Conservation (phyloP, 1,140 invertebrate genomes). For the Pemphigus obesinymphae region DNA sequence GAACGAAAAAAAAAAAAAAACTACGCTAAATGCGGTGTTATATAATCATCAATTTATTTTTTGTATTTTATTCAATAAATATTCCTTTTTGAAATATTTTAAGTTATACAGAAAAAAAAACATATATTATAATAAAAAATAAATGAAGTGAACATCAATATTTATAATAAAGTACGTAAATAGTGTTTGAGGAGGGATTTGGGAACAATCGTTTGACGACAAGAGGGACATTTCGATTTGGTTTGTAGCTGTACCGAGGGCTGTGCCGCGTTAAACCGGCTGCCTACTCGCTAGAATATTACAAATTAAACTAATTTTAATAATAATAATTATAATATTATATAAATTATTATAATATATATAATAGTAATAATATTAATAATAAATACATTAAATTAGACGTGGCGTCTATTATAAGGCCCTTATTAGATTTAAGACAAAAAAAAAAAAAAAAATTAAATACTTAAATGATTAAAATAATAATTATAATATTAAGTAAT, state of each 20-base stretch:
- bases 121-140: conserved; percentile 18
- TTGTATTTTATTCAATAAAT: neutral
- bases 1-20: no score
- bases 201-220: neutral
- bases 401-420: neutral
- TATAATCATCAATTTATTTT: no score
- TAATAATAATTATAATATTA: neutral
- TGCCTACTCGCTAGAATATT: neutral
- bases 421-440: neutral
- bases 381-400: neutral
- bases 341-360: neutral
- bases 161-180: neutral
- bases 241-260: conserved; percentile 35
- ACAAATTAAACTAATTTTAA: conserved; percentile 5
- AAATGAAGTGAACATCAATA: conserved; percentile 13
- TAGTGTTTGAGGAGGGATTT: neutral
- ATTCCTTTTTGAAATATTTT: neutral
- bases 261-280: neutral
- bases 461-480: neutral
- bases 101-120: conserved; percentile 23
- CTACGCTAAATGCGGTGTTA: no score
- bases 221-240: conserved; percentile 15
- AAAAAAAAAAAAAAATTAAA: neutral
- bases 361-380: neutral
- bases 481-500: neutral